Conservation (phyloP, 2,113 vertebrate genomes). For the Aspidoscelis tigris region DNA sequence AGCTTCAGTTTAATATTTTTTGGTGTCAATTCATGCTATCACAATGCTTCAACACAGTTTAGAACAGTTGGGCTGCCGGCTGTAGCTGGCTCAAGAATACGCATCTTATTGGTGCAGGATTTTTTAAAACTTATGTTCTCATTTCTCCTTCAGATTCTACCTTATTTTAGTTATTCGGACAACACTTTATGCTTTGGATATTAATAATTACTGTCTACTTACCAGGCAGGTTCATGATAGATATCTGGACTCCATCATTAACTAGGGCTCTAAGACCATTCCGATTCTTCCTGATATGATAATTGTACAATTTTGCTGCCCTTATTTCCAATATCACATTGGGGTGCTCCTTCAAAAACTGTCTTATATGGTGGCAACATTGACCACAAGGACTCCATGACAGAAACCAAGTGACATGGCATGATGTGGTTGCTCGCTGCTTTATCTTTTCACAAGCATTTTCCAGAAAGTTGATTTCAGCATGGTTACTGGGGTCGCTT, state of each 20-base stretch:
- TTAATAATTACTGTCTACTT: conserved; percentile 15
- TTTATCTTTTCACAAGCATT: conserved; percentile 31
- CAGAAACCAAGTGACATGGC: conserved; percentile 71
- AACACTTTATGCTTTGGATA: no score
- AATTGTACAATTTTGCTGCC: conserved; percentile 53
- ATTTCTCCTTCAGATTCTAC: no score
- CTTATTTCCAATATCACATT: conserved; percentile 62
- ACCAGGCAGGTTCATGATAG: conserved; percentile 64
- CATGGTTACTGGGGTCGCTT: conserved; percentile 32
- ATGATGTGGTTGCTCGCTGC: not conserved
- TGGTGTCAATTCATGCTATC: no score
- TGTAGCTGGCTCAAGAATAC: no score
- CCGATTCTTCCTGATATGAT: not conserved
- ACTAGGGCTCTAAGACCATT: conserved; percentile 57
- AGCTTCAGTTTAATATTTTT: no score
- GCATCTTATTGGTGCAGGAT: no score
- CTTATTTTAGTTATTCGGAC: not conserved
- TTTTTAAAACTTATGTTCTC: no score
- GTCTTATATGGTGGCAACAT: conserved; percentile 51
- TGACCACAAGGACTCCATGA: conserved; percentile 68
- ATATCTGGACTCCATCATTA: conserved; percentile 26
- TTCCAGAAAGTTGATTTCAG: conserved; percentile 70
- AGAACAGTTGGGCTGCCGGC: no score
- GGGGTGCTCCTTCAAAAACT: conserved; percentile 55
- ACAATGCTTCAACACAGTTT: no score